Conservation (phyloP, 2,797 vertebrate genomes). For the Chelon auratus region DNA sequence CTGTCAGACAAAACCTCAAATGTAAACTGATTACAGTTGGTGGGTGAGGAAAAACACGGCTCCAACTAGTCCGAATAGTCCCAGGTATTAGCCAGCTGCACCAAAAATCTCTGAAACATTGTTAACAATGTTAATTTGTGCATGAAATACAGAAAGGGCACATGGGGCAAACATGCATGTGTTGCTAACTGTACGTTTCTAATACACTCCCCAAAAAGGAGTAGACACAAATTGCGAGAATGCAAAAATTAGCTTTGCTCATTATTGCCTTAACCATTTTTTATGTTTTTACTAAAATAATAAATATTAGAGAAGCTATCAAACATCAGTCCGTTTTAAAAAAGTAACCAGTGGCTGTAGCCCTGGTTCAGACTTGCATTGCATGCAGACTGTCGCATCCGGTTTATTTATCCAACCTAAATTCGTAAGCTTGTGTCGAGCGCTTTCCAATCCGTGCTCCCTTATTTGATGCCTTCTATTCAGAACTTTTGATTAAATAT, state of each 20-base stretch:
- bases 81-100: too few relatives aligned
- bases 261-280: too few relatives aligned
- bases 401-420: conserved; percentile 14
- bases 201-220: background rate
- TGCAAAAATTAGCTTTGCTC: too few relatives aligned
- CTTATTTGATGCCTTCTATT: conserved; percentile 9
- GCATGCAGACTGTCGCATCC: background rate
- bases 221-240: background rate
- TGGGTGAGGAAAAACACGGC: too few relatives aligned
- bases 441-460: background rate
- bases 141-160: background rate
- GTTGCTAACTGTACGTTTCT: background rate
- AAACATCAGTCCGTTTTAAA: background rate
- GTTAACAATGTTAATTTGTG: background rate
- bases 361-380: background rate
- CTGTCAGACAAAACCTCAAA: too few relatives aligned
- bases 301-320: background rate
- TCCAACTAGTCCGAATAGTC: too few relatives aligned
- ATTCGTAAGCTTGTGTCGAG: background rate
- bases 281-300: too few relatives aligned
- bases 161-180: background rate
- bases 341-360: background rate
- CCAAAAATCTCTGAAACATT: too few relatives aligned
- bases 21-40: too few relatives aligned
- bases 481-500: conserved; percentile 48